A percentile compares a stretch with the other conserved stretches of the same genome.
Conservation (phyloP, 2,888 invertebrate genomes). For the Melanchra persicariae region DNA sequence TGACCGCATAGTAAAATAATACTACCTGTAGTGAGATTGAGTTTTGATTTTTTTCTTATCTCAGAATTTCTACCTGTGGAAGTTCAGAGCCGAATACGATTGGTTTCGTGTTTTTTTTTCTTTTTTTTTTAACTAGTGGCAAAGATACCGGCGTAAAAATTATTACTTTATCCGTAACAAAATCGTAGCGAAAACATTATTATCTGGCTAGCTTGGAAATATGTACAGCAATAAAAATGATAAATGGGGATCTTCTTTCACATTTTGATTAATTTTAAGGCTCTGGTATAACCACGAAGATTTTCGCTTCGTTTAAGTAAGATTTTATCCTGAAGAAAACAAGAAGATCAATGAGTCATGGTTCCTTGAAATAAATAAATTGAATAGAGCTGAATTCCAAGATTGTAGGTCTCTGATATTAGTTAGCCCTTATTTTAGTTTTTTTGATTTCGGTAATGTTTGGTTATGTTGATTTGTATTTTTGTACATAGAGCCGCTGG, state of each 20-base stretch:
- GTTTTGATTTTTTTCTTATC: conserved; percentile 11
- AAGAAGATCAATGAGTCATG: too few relatives aligned
- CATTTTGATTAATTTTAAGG: conserved; percentile 13
- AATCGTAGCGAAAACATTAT: conserved; percentile 8
- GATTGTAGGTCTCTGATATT: not conserved
- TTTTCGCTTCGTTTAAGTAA: not conserved
- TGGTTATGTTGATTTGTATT: too few relatives aligned
- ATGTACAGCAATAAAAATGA: conserved; percentile 8
- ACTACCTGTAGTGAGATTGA: not conserved
- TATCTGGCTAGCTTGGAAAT: not conserved
- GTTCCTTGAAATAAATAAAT: too few relatives aligned
- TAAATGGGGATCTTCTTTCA: conserved; percentile 5
- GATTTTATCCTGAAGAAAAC: not conserved
- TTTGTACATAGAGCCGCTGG: not conserved
- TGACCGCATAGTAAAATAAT: conserved; percentile 33
- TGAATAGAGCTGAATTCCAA: too few relatives aligned
- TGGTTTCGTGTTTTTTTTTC: not conserved
- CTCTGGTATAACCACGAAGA: not conserved
- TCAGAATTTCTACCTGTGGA: not conserved
- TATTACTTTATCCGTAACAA: not conserved
- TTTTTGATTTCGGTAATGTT: not conserved
- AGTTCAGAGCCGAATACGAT: not conserved
- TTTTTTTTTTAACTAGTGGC: not conserved
- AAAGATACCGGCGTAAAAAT: not conserved
- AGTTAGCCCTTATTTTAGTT: not conserved